A percentile compares a stretch with the other conserved stretches of the same genome.
These are phyloP conservation scores for Gnathonemus longibarbis DNA, from an alignment of 2,113 vertebrate species.

Conservation along the genomic window DNA sequence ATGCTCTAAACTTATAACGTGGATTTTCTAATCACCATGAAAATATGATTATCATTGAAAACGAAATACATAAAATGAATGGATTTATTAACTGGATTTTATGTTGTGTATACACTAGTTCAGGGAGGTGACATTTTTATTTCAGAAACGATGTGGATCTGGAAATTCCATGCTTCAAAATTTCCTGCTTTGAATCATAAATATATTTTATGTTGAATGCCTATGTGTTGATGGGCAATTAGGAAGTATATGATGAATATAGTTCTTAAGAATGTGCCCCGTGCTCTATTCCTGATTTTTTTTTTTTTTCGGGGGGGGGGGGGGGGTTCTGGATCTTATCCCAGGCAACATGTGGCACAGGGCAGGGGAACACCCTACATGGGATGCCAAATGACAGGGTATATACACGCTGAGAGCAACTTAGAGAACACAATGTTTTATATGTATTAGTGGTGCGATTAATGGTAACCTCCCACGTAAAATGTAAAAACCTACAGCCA, in stretches of 20 bases:
- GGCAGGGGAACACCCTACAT: neutral
- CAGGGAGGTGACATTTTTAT: neutral
- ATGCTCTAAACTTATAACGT: neutral
- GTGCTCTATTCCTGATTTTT: neutral
- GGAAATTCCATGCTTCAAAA: neutral
- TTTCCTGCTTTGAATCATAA: neutral
- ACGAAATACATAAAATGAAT: neutral
- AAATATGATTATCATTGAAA: neutral
- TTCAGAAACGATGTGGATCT: neutral
- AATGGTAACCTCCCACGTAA: neutral
- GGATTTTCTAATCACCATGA: neutral
- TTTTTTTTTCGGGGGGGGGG: neutral
- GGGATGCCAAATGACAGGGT: neutral
- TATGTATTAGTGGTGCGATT: neutral
- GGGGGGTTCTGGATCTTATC: neutral
- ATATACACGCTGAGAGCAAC: neutral
- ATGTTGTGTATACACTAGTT: neutral
- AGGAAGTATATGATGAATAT: neutral
- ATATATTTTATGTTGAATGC: neutral
- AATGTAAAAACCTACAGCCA: neutral
- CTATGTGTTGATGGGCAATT: neutral
- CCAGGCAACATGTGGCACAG: neutral
- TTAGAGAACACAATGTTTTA: neutral
- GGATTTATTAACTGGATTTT: neutral
- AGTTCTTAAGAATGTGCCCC: neutral